Evolutionary conservation across 2,113 vertebrate species (phyloP).

Genomic region (Myotis davidii): DNA sequence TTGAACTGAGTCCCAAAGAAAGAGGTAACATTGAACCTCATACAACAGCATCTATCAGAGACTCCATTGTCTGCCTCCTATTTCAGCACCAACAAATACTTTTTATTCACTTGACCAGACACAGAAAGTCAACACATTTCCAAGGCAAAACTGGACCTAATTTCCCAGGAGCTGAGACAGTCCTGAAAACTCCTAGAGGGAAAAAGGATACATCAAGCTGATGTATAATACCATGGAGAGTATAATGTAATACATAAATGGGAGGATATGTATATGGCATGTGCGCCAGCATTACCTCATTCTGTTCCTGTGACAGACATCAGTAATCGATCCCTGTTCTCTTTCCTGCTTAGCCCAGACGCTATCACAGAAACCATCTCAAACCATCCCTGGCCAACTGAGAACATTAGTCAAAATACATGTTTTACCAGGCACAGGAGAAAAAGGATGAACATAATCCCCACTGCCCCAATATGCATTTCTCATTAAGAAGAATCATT

Average conservation of each 20-base stretch:
- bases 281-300: not conserved
- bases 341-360: not conserved
- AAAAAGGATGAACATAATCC: not conserved
- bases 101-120: not conserved
- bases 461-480: not conserved
- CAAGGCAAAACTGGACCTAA: slow-evolving; percentile 18
- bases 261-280: not conserved
- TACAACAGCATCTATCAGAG: not conserved
- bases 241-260: no score
- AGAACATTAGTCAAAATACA: slow-evolving; percentile 29
- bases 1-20: not conserved
- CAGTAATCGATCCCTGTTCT: not conserved
- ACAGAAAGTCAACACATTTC: not conserved
- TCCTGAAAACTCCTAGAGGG: slow-evolving; percentile 29
- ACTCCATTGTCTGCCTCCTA: slow-evolving; percentile 22
- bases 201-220: slow-evolving; percentile 34
- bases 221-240: no score
- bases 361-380: not conserved
- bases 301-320: not conserved
- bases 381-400: not conserved
- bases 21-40: not conserved
- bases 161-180: not conserved
- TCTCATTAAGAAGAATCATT: not conserved
- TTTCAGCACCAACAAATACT: slow-evolving; percentile 5
- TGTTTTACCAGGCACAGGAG: not conserved